A percentile compares a stretch with the other conserved stretches of the same genome.
Evolutionary conservation across 1,140 invertebrate genomes (phyloP).

Genomic region (Cyclargus thomasi): DNA sequence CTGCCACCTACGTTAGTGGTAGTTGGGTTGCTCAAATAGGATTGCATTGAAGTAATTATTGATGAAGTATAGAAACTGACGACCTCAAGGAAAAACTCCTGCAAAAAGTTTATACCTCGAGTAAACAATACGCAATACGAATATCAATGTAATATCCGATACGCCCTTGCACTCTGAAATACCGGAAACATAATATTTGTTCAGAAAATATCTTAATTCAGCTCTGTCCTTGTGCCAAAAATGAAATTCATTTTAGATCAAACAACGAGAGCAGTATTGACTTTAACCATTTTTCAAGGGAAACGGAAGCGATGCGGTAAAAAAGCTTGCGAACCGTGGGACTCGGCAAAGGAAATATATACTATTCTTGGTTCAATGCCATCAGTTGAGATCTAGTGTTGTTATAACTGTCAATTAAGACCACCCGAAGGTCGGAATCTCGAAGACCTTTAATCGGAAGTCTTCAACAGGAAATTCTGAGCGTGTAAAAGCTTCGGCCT

Average conservation of each 20-base stretch:
- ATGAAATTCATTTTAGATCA: not conserved
- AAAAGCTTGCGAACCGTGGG: no score
- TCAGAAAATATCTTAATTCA: not conserved
- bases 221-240: not conserved
- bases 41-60: not conserved
- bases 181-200: not conserved
- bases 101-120: not conserved
- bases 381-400: not conserved
- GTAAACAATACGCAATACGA: not conserved
- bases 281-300: no score
- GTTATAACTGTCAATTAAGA: slow-evolving; percentile 1
- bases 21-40: not conserved
- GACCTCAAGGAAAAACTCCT: not conserved
- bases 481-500: not conserved
- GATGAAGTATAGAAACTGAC: not conserved
- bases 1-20: not conserved
- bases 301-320: no score
- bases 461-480: slow-evolving; percentile 8
- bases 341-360: not conserved
- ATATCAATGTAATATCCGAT: not conserved
- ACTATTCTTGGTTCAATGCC: not conserved
- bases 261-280: not conserved
- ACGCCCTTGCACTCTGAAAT: no score
- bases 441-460: not conserved
- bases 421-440: not conserved